Base-by-base conservation (phyloP, 1,140 invertebrate genomes). In the Agrilus planipennis region DNA sequence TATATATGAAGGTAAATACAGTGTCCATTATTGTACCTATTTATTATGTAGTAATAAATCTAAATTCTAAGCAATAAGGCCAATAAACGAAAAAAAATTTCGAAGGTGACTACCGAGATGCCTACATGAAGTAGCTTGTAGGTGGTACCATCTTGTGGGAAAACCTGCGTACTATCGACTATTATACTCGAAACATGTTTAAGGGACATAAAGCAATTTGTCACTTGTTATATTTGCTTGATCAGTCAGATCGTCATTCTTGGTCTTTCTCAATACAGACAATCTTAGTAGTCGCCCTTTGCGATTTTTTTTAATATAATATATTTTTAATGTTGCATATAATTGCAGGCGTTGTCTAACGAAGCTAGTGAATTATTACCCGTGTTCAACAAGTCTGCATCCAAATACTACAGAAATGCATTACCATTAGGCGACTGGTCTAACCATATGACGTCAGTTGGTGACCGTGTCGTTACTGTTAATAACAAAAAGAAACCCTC, bases 341-440 rank as follows among this genome's bases (percentile, higher is more conserved):
- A 39, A 50, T 63, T 67, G 4, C 60, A 94, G 89, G 87, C 89
- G 1, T 64, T 95, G 37, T 84, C 87, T 2, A 86, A 89, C 64
- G 92, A 96, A 67, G 92, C 93, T 0, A 95, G 92, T 68, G 93
- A 98, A 62, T 63, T 95, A 35, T 67, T 98, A 38, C 93, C 93
- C 1, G 84, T 97, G 34, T 98, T 95, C 70, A 98, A 97, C 64
- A 90, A 92, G 57, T 91, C 90, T 9, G 89, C 89, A 18, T 81
- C 79, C 10, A 84, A 82, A 55, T 89, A 92, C 62, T 98, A 98
- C 65, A 71, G 76, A 21, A 76, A 81, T 1, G 70, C 79, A 4
- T 71, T 85, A 21, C 81, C 82, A 27, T 80, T 82, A 1, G 83
- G 81, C 30, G 92, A 97, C 60, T 96, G 92, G 92, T 82, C 79